Evolutionary conservation across 2,888 invertebrate genomes (phyloP), one percentile per base, ranked within the genome.

Genomic region (Serrognathus titanus): DNA sequence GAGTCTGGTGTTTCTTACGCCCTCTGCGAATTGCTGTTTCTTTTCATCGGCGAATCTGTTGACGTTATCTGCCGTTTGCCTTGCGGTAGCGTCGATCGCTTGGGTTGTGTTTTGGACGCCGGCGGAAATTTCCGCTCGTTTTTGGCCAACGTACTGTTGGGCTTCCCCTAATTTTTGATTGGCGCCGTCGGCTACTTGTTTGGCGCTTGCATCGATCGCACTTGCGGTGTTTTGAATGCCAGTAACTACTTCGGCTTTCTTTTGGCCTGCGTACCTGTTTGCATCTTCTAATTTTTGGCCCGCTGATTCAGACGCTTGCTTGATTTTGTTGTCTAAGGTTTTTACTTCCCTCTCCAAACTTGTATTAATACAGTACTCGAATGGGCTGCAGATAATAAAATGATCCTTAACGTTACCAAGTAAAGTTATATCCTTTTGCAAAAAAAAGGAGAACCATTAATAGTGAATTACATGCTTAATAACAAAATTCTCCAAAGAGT

Each of bases 241-340:
- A 36, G 49, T 37, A n/a, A 41, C 57, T 11, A 46, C 12, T 9
- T 56, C 58, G 36, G 47, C 43, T 16, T 51, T 43, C 38, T 57
- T 60, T 24, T 51, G 51, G 11, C 59, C 58, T 13, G 59, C 62
- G 38, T 61, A 60, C 51, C 57, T 61, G n/a, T 58, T 56, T 8
- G 48, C 52, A 13, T 56, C 59, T 38, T 57, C 50, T 40, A 62
- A 48, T 51, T 60, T 57, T 16, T 68, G 65, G n/a, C 54, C 55
- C 13, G 61, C 63, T 1, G 61, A 50, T 10, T 54, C 59, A n/a
- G 61, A 63, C 3, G 63, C 61, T 60, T 65, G 64, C 49, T 66
- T 68, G 36, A 69, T 59, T 57, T 69, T 72, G 51, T 69, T 70
- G 53, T 77, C 78, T 24, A 79, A 63, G 3, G 71, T 76, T 55